Percentiles rank a stretch among this genome's conserved stretches.
Evolutionary conservation across 2,113 vertebrate genomes (phyloP).

Genomic region (Gobio gobio): DNA sequence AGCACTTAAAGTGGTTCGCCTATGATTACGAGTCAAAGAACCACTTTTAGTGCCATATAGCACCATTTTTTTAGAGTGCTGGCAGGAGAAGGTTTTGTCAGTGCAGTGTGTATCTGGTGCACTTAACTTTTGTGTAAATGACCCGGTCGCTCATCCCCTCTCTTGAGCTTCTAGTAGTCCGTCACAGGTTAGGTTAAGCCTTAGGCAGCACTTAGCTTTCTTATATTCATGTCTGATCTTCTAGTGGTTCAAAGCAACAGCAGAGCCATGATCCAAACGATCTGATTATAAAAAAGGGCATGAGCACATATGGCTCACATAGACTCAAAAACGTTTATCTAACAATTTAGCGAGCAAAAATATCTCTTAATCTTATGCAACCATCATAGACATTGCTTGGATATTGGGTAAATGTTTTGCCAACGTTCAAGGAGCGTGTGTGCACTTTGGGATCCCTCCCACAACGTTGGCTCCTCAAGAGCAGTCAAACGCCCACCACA

Average conservation of each 20-base stretch:
- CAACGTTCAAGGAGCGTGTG: conserved; percentile 13
- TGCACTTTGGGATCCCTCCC: conserved; percentile 35
- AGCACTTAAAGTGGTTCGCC: no score
- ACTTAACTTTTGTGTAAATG: conserved; percentile 16
- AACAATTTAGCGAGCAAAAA: not conserved
- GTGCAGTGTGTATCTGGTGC: not conserved
- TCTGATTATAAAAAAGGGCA: not conserved
- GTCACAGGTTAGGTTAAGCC: not conserved
- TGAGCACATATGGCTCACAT: not conserved
- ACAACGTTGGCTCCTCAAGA: conserved; percentile 42
- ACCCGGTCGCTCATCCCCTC: not conserved
- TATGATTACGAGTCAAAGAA: no score
- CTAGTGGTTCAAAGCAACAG: conserved; percentile 14
- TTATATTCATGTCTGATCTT: not conserved
- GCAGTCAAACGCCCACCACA: conserved; percentile 37
- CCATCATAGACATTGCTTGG: conserved; percentile 18
- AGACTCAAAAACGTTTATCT: not conserved
- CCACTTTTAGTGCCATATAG: no score
- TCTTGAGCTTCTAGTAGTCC: not conserved
- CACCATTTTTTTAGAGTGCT: no score
- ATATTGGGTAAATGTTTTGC: conserved; percentile 32
- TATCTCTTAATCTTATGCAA: conserved; percentile 24
- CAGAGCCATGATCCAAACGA: not conserved
- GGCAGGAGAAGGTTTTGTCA: not conserved
- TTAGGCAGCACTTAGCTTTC: conserved; percentile 5